Base-by-base conservation (phyloP, 2,888 invertebrate species). In the Clunio marinus region DNA sequence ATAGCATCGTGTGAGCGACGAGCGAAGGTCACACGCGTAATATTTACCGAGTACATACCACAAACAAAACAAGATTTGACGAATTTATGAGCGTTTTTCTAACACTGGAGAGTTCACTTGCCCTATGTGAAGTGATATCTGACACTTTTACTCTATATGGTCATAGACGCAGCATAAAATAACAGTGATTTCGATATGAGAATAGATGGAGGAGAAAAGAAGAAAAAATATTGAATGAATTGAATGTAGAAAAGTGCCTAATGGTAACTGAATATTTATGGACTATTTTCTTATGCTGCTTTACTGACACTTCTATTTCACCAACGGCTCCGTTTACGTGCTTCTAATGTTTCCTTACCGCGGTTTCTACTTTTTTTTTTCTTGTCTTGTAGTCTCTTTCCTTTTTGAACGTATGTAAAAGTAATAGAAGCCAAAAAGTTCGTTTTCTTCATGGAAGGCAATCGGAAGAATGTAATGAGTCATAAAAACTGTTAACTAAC, bases 91-190 rank as follows among this genome's bases (percentile, higher is more conserved):
- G 25, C 57, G 24, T 57, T 57, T 57, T n/a, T 51, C n/a, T 22
- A 51, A 51, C n/a, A n/a, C n/a, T n/a, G n/a, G 51, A 51, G 51
- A 51, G 51, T 51, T 51, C 51, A 51, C 51, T 51, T 51, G 51
- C n/a, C 51, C n/a, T 35, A 58, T 22, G 58, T 58, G 58, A 58
- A 55, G 58, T n/a, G n/a, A 51, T 22, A 51, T 22, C 22, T 51
- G 17, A n/a, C 22, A n/a, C 51, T 51, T 51, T 32, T 32, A 32
- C 35, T 32, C 7, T 51, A 51, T 51, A 51, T 51, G 51, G 51
- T 22, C 51, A n/a, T 22, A 7, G 22, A 51, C 17, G 35, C n/a
- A 32, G 51, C 51, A 17, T 22, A 17, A 51, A 51, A 51, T 51
- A 51, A 51, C 51, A 51, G 51, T 51, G 7, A 32, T 32, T n/a